Percentiles rank a stretch among this genome's conserved stretches.
Evolutionary conservation across 2,888 invertebrate species (phyloP).

Genomic region (Aromia moschata): DNA sequence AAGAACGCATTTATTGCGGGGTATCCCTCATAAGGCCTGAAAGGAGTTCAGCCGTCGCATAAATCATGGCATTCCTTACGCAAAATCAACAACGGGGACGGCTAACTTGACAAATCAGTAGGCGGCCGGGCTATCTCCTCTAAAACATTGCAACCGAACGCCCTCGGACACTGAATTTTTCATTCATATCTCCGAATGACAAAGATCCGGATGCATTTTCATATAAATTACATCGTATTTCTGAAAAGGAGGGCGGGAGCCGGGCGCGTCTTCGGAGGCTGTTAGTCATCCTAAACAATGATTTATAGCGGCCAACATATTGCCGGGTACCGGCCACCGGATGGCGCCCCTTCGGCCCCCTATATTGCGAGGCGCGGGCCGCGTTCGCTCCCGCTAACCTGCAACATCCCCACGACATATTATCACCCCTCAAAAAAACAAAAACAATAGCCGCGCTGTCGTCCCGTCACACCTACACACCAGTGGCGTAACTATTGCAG

Average conservation of each 20-base stretch:
- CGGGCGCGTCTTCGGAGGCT: slow-evolving; percentile 61
- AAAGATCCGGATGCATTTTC: slow-evolving; percentile 65
- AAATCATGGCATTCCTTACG: slow-evolving; percentile 46
- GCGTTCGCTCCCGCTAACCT: slow-evolving; percentile 24
- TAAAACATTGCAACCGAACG: slow-evolving; percentile 52
- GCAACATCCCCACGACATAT: slow-evolving; percentile 37
- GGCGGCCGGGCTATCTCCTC: slow-evolving; percentile 53
- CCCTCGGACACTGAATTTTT: slow-evolving; percentile 59
- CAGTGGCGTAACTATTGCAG: too few relatives aligned
- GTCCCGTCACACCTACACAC: neutral
- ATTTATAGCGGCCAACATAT: slow-evolving; percentile 66
- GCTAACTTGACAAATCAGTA: slow-evolving; percentile 59
- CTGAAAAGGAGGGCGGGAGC: slow-evolving; percentile 56
- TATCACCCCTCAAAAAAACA: slow-evolving; percentile 34
- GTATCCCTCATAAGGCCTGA: slow-evolving; percentile 43
- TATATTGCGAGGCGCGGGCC: slow-evolving; percentile 34
- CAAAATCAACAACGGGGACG: slow-evolving; percentile 59
- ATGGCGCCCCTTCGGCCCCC: slow-evolving; percentile 44
- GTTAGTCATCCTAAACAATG: slow-evolving; percentile 66
- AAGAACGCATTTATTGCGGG: slow-evolving; percentile 51
- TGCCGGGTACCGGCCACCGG: slow-evolving; percentile 58
- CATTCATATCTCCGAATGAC: slow-evolving; percentile 65
- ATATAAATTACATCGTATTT: slow-evolving; percentile 68
- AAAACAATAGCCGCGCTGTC: neutral
- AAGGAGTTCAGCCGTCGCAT: slow-evolving; percentile 31